Percentiles rank a stretch among this genome's conserved stretches.
These are phyloP conservation scores for Pachliopta kotzebuea DNA, from an alignment of 2,888 invertebrate species.

Conservation along the genomic window DNA sequence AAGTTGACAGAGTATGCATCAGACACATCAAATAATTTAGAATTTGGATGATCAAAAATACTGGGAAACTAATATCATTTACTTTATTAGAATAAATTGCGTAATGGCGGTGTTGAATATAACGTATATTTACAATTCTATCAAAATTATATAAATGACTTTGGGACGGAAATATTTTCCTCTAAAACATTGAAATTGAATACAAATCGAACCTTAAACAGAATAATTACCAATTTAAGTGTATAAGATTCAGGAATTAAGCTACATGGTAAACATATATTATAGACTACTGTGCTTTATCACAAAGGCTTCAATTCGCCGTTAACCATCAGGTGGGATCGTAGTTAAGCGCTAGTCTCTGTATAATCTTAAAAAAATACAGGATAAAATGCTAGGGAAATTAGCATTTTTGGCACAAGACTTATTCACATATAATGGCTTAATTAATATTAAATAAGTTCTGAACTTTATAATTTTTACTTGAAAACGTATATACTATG, in stretches of 20 bases:
- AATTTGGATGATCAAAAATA: neutral
- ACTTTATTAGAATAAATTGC: constrained; percentile 35
- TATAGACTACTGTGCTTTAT: no score
- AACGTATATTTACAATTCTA: constrained; percentile 45
- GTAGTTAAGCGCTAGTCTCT: no score
- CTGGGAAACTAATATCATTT: constrained; percentile 37
- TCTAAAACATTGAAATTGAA: constrained; percentile 41
- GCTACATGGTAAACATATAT: neutral
- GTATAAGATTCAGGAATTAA: constrained; percentile 2
- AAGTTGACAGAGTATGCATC: constrained; percentile 26
- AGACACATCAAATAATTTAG: constrained; percentile 16
- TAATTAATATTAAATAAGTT: constrained; percentile 12
- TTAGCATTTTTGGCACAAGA: constrained; percentile 27
- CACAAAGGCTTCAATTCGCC: no score
- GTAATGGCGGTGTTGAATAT: constrained; percentile 27
- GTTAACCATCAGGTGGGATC: no score
- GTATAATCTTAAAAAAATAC: constrained; percentile 5
- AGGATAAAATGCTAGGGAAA: constrained; percentile 28
- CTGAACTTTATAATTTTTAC: constrained; percentile 17
- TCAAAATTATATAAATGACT: constrained; percentile 70
- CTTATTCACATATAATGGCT: constrained; percentile 20
- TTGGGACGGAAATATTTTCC: constrained; percentile 76
- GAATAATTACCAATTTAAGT: neutral
- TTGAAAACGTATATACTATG: neutral
- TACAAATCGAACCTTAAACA: constrained; percentile 1